These are phyloP conservation scores for Clivina fossor DNA, from an alignment of 2,888 invertebrate genomes.

Conservation along the genomic window DNA sequence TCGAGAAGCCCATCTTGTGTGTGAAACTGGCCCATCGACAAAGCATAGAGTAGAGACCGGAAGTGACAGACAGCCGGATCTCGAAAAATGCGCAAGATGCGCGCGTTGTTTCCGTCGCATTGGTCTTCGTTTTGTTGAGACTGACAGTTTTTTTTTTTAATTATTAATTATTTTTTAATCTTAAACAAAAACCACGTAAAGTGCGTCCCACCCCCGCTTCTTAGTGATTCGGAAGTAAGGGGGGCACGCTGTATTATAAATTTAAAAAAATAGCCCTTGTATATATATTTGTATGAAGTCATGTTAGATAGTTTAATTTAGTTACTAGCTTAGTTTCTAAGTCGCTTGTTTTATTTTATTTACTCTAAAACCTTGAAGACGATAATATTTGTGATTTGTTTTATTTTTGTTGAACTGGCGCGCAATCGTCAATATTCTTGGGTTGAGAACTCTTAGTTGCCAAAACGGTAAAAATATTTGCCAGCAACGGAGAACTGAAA, in stretches of 20 bases:
- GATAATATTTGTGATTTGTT: conserved; percentile 13
- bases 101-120: conserved; percentile 9
- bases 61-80: conserved; percentile 12
- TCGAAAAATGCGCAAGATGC: conserved; percentile 15
- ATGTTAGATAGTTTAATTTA: conserved; percentile 21
- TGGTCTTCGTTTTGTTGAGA: conserved; percentile 20
- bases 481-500: too few relatives aligned
- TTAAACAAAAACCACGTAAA: conserved; percentile 30
- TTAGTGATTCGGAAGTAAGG: conserved; percentile 27
- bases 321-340: conserved; percentile 14
- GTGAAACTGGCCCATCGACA: neutral
- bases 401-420: conserved; percentile 14
- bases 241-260: conserved; percentile 27
- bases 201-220: conserved; percentile 19
- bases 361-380: conserved; percentile 21
- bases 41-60: conserved; percentile 15
- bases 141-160: too few relatives aligned
- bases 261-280: too few relatives aligned
- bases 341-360: conserved; percentile 23
- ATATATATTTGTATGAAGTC: conserved; percentile 31
- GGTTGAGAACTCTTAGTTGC: too few relatives aligned
- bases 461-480: too few relatives aligned
- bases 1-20: neutral
- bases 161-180: conserved; percentile 18
- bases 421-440: too few relatives aligned